Base-by-base conservation (phyloP, 2,113 vertebrate genomes). In the Bucco capensis region DNA sequence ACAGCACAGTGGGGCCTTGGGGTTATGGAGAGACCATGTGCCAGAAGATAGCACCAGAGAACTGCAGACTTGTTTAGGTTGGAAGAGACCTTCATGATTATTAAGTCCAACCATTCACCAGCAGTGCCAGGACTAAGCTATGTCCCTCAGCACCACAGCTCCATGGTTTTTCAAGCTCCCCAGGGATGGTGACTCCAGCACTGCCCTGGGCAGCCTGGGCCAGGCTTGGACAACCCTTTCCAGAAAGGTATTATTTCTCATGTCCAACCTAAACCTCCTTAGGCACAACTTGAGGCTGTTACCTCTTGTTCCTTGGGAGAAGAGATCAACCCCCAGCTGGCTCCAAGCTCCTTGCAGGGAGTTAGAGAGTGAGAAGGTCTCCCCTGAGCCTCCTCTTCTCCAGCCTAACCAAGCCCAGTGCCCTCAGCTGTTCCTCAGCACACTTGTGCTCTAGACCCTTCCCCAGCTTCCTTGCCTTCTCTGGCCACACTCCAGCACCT, bases 11-110 rank as follows among this genome's bases (percentile, higher is more conserved):
- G 78, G 15, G 73, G 46, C 23, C 31, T 86, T 3, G 12, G 57
- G 31, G 5, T 15, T 8, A 19, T 0, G 1, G 82, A 14, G 35
- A 22, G 23, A 28, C 30, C 56, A 0, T 0, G 0, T 1, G 6
- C 19, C 50, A 16, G 25, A 9, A 0, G 4, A 0, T 0, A 1
- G 56, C 28, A 28, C 30, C 60, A 62, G 18, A 28, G 27, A 17
- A 28, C 27, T 37, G 40, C 10, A 28, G 27, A 17, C 19, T 28
- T 18, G 37, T 16, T 61, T 27, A 15, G 58, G 24, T 12, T 61
- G 58, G 58, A 38, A 61, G 18, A 40, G 25, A 28, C 25, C 17
- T 40, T 28, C 6, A 10, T 19, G 37, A 8, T 40, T 24, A 12
- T 38, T 11, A 12, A 62, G 37, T 40, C 37, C 60, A 40, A 40